phyloP scores from a whole-genome alignment of 1,140 invertebrate genomes.

The Watersipora subatra region DNA sequence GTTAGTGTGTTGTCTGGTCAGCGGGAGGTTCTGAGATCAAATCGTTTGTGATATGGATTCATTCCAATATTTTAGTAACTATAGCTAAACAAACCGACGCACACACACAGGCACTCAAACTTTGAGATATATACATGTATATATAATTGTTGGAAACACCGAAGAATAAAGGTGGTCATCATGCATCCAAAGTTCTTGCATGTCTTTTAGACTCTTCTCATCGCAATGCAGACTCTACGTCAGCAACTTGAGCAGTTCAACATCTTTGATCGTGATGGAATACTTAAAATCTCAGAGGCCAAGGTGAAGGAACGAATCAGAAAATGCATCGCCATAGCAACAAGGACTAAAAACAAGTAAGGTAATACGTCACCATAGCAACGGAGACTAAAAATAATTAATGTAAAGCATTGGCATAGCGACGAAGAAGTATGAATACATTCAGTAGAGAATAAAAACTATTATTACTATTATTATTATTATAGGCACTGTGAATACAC shows the following conservation, averaged over 20 bases:
- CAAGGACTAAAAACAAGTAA: not conserved
- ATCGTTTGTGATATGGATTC: too few relatives aligned
- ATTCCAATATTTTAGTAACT: too few relatives aligned
- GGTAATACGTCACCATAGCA: not conserved
- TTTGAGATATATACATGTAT: too few relatives aligned
- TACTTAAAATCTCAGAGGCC: not conserved
- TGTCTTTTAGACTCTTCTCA: not conserved
- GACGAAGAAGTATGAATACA: not conserved
- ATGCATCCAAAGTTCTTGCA: too few relatives aligned
- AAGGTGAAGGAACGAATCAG: not conserved
- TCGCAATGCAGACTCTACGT: not conserved
- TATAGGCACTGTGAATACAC: not conserved
- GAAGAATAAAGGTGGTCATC: too few relatives aligned
- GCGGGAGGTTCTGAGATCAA: too few relatives aligned
- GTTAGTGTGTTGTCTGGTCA: too few relatives aligned
- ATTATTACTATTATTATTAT: not conserved
- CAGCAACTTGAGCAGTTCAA: not conserved
- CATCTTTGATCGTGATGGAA: not conserved
- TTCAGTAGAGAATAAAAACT: not conserved
- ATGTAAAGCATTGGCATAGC: not conserved
- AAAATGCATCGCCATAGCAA: not conserved
- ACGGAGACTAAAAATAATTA: not conserved
- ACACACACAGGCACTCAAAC: too few relatives aligned
- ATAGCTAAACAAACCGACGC: too few relatives aligned
- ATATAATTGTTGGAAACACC: too few relatives aligned